Evolutionary conservation across 2,888 invertebrate species (phyloP).

Genomic region (Drosophila neonasuta): DNA sequence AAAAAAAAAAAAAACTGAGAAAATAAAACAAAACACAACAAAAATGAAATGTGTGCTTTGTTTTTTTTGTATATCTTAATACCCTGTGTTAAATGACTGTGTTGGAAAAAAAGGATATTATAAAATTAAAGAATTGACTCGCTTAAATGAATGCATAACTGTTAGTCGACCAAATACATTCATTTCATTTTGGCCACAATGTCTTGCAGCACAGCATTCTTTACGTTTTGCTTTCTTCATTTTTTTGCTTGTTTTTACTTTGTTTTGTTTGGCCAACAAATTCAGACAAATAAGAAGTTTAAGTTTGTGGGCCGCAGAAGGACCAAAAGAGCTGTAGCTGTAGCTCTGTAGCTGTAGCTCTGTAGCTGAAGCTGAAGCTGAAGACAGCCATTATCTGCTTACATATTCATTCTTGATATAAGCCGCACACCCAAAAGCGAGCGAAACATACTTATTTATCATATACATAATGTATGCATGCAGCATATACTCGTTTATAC

Average conservation of each 20-base stretch:
- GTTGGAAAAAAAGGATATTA: background rate
- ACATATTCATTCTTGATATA: conserved; percentile 64
- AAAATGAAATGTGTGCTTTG: conserved; percentile 28
- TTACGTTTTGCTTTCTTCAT: too few relatives aligned
- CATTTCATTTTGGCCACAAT: background rate
- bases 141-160: conserved; percentile 2
- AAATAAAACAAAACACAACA: conserved; percentile 5
- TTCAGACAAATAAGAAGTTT: conserved; percentile 41
- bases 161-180: background rate
- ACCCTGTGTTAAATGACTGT: conserved; percentile 13
- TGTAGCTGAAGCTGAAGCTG: conserved; percentile 13
- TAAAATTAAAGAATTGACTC: conserved; percentile 1
- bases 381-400: conserved; percentile 69
- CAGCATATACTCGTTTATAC: conserved; percentile 47
- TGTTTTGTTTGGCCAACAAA: conserved; percentile 53
- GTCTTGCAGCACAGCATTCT: background rate
- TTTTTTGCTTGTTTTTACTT: conserved; percentile 18
- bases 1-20: conserved; percentile 27
- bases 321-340: background rate
- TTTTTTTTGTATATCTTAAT: conserved; percentile 20
- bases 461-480: conserved; percentile 36
- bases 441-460: conserved; percentile 44
- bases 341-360: too few relatives aligned
- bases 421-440: conserved; percentile 19
- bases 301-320: background rate